These are phyloP conservation scores for Stichopus horrens DNA, from an alignment of 53 echinoderm and acorn worm species.

Conservation along the genomic window DNA sequence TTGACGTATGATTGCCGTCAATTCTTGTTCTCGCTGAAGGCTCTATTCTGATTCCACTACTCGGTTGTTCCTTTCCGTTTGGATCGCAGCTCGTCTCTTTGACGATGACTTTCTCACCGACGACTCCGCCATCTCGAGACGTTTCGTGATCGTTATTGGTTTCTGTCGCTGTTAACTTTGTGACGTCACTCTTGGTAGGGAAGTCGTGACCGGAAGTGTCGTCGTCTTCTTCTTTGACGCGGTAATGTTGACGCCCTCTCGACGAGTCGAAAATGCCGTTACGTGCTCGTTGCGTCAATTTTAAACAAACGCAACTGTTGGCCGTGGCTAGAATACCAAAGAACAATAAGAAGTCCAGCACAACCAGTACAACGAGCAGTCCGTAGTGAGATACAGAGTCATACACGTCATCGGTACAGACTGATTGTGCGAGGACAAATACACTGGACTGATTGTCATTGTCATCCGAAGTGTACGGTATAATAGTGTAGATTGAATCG, in stretches of 20 bases:
- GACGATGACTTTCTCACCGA: no score
- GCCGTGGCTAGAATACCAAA: neutral
- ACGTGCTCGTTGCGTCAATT: constrained; percentile 1
- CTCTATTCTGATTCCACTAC: no score
- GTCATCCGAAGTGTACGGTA: no score
- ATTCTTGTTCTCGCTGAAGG: no score
- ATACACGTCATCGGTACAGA: neutral
- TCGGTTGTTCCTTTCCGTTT: no score
- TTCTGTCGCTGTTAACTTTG: neutral
- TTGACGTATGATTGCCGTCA: neutral
- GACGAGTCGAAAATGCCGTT: neutral
- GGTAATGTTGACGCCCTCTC: no score
- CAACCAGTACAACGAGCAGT: neutral
- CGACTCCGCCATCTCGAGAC: neutral
- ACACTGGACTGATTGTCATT: neutral
- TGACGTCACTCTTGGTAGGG: neutral
- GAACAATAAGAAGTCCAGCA: neutral
- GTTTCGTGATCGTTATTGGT: neutral
- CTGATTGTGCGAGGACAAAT: neutral
- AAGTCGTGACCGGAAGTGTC: neutral
- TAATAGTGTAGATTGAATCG: no score
- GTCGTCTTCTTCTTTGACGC: neutral
- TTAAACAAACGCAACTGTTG: constrained; percentile 14
- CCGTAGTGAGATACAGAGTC: neutral
- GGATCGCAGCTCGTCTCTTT: no score